These are phyloP conservation scores for Eupristina koningsbergeri DNA, from an alignment of 1,140 invertebrate genomes.

Conservation along the genomic window DNA sequence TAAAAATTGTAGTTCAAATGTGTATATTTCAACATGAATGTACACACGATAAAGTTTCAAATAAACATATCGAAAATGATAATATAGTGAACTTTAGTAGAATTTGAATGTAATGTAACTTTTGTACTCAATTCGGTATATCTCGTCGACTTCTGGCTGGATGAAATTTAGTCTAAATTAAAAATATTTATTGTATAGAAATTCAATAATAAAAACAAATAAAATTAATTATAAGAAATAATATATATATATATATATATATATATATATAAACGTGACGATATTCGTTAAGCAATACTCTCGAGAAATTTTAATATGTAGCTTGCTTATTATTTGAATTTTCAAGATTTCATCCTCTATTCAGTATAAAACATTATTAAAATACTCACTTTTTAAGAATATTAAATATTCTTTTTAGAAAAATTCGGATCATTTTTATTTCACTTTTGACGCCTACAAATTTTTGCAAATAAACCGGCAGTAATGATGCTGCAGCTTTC, in stretches of 20 bases:
- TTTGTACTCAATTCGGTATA: neutral
- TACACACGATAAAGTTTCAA: neutral
- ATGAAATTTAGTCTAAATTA: neutral
- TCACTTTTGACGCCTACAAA: neutral
- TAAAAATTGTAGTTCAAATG: too few species aligned
- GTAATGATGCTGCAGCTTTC: slow-evolving; percentile 3
- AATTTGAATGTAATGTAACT: neutral
- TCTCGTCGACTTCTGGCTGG: neutral
- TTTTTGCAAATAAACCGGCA: neutral
- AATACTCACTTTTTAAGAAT: neutral
- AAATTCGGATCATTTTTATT: neutral
- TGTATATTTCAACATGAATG: too few species aligned
- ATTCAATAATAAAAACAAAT: neutral
- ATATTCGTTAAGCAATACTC: neutral
- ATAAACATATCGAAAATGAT: neutral
- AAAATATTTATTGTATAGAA: neutral
- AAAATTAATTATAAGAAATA: neutral
- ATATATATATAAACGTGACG: neutral
- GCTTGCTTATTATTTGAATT: neutral
- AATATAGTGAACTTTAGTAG: neutral
- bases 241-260: too few species aligned
- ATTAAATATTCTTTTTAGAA: neutral
- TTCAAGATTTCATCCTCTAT: neutral
- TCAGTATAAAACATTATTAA: slow-evolving; percentile 6
- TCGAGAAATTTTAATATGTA: neutral